Evolutionary conservation across 1,140 invertebrate species (phyloP).

Genomic region (Arion vulgaris): DNA sequence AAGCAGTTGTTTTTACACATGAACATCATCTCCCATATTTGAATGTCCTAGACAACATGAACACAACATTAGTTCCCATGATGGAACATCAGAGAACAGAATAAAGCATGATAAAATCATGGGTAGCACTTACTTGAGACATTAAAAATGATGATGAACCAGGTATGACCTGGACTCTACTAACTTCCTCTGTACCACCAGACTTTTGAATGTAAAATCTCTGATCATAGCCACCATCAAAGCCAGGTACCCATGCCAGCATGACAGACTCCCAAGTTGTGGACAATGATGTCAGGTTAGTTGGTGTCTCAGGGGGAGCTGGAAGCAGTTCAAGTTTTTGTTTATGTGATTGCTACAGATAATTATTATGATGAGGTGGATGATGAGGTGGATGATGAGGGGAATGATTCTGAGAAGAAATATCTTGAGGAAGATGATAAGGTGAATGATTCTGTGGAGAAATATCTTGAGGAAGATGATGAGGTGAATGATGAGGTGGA

Average conservation of each 20-base stretch:
- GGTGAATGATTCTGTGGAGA: too few relatives aligned
- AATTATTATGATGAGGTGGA: background rate
- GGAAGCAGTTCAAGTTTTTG: background rate
- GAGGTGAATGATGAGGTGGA: too few relatives aligned
- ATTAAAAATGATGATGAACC: conserved; percentile 42
- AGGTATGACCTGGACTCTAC: conserved; percentile 38
- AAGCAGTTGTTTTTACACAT: too few relatives aligned
- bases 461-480: too few relatives aligned
- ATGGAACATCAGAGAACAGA: too few relatives aligned
- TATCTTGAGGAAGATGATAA: too few relatives aligned
- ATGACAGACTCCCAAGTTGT: conserved; percentile 59
- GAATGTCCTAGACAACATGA: too few relatives aligned
- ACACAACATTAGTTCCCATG: too few relatives aligned
- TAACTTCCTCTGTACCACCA: conserved; percentile 27
- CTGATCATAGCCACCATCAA: conserved; percentile 61
- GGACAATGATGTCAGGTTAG: conserved; percentile 33
- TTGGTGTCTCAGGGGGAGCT: conserved; percentile 57
- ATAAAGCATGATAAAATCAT: too few relatives aligned
- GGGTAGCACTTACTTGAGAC: conserved; percentile 53
- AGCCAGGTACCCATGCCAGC: conserved; percentile 57
- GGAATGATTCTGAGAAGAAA: too few relatives aligned
- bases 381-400: too few relatives aligned
- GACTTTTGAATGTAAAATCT: conserved; percentile 47
- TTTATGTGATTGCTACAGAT: background rate
- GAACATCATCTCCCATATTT: too few relatives aligned